Evolutionary conservation across 2,888 invertebrate genomes (phyloP).

Genomic region (Chrysodeixis includens): DNA sequence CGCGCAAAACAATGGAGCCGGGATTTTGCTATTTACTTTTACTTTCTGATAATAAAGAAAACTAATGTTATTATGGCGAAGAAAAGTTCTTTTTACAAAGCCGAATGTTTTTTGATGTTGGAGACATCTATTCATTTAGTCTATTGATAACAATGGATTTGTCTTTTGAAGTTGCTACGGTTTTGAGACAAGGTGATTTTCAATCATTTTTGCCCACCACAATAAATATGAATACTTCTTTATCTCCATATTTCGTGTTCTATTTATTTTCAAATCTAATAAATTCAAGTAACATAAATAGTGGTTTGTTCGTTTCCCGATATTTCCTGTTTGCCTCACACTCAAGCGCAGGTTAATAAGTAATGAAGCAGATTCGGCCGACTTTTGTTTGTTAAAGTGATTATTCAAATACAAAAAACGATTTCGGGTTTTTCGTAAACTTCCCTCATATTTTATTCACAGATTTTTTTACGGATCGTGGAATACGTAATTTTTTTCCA

Average conservation of each 20-base stretch:
- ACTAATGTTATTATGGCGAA: slow-evolving; percentile 67
- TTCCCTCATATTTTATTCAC: slow-evolving; percentile 89
- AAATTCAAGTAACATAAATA: slow-evolving; percentile 54
- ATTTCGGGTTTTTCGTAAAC: slow-evolving; percentile 85
- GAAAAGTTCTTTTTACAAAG: slow-evolving; percentile 65
- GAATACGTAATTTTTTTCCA: slow-evolving; percentile 82
- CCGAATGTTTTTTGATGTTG: slow-evolving; percentile 68
- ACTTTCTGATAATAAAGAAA: slow-evolving; percentile 66
- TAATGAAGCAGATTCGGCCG: slow-evolving; percentile 85
- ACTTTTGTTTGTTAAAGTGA: slow-evolving; percentile 89
- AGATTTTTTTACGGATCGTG: slow-evolving; percentile 83
- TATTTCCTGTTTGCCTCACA: slow-evolving; percentile 73
- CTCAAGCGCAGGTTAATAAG: slow-evolving; percentile 85
- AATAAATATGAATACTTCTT: slow-evolving; percentile 19
- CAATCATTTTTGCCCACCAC: slow-evolving; percentile 58
- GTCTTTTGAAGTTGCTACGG: slow-evolving; percentile 70
- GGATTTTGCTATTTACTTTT: slow-evolving; percentile 51
- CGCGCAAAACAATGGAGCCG: slow-evolving; percentile 38
- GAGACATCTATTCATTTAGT: slow-evolving; percentile 70
- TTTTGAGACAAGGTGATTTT: slow-evolving; percentile 63
- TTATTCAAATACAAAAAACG: slow-evolving; percentile 89
- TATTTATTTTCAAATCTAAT: slow-evolving; percentile 12
- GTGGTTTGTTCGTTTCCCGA: slow-evolving; percentile 43
- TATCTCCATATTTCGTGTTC: background rate
- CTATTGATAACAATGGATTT: slow-evolving; percentile 69